These are phyloP conservation scores for Adineta ricciae DNA, from an alignment of 2,888 invertebrate genomes.

Conservation along the genomic window DNA sequence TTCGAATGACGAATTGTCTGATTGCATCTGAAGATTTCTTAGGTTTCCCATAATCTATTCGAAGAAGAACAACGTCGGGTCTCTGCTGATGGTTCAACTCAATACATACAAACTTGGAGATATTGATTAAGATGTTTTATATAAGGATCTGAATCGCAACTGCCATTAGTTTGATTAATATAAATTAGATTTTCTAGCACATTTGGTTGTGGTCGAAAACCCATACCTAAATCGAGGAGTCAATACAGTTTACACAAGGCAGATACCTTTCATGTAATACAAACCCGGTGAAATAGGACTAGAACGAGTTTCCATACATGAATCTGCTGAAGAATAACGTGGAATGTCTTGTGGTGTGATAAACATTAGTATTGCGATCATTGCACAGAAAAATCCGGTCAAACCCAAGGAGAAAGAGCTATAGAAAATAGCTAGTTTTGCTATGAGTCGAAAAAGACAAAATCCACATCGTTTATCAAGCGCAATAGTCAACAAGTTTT, in stretches of 20 bases:
- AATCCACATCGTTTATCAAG: neutral
- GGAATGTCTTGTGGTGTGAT: conserved; percentile 73
- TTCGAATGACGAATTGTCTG: neutral
- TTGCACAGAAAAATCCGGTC: conserved; percentile 79
- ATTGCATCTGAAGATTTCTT: too few relatives aligned
- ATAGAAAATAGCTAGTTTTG: conserved; percentile 70
- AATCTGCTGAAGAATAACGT: conserved; percentile 55
- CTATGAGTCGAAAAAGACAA: neutral
- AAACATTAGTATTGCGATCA: conserved; percentile 83
- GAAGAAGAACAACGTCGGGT: neutral
- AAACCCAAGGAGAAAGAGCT: conserved; percentile 80
- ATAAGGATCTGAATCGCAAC: neutral
- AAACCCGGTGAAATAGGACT: neutral
- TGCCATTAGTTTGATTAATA: neutral
- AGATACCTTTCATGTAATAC: neutral
- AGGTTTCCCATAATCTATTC: neutral
- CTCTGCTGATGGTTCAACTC: too few relatives aligned
- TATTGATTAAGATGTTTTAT: neutral
- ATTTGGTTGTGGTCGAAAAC: conserved; percentile 83
- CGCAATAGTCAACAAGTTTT: neutral
- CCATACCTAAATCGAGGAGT: conserved; percentile 61
- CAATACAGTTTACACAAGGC: neutral
- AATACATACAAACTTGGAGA: neutral
- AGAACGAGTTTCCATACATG: neutral
- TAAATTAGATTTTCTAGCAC: conserved; percentile 75